phyloP scores from a whole-genome alignment of 2,797 vertebrate species.

The Manis crassicaudata region DNA sequence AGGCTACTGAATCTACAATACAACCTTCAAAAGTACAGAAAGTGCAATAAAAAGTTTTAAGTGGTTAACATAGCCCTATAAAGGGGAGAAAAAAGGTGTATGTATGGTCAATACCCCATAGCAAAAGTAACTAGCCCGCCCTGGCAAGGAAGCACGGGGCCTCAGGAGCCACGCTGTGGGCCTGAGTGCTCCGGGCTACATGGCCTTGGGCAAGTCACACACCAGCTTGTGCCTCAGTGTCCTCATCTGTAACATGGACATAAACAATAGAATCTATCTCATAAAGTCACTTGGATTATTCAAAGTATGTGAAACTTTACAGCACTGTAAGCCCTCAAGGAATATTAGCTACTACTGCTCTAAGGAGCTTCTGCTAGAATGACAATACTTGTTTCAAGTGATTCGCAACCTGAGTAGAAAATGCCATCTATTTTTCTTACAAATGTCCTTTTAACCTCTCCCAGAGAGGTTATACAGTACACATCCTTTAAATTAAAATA shows the following conservation, averaged over 20 bases:
- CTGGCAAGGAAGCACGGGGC: not conserved
- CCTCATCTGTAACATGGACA: conserved; percentile 29
- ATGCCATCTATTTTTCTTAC: not conserved
- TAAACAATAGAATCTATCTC: not conserved
- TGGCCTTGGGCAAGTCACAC: not conserved
- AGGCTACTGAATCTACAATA: not conserved
- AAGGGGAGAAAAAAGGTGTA: not conserved
- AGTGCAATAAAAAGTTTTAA: conserved; percentile 6
- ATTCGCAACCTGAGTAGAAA: not conserved
- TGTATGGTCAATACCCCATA: not conserved
- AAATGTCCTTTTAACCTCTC: conserved; percentile 27
- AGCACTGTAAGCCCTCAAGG: conserved; percentile 25
- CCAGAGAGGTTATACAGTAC: not conserved
- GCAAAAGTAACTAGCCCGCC: not conserved
- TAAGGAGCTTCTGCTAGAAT: conserved; percentile 33
- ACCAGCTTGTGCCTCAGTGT: not conserved
- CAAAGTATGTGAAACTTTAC: not conserved
- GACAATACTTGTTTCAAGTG: not conserved
- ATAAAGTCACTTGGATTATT: not conserved
- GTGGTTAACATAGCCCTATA: not conserved
- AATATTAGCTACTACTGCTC: not conserved
- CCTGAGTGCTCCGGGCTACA: not conserved
- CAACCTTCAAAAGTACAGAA: not conserved
- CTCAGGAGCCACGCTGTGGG: not conserved
- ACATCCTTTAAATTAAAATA: not conserved